Base-by-base conservation (phyloP, 2,113 vertebrate genomes). In the Chiloscyllium plagiosum region DNA sequence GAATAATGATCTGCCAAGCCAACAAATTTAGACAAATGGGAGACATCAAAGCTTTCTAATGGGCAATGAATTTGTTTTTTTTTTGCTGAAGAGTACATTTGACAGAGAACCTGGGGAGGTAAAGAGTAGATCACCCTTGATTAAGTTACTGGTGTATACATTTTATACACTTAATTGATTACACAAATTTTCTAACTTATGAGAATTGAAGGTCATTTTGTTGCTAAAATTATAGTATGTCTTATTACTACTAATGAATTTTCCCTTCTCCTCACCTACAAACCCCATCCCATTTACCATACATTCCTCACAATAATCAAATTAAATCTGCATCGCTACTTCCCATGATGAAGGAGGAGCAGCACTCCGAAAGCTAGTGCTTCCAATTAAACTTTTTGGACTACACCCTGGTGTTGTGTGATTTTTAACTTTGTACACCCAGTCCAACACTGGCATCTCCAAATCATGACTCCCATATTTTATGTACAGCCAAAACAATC, bases 1-100 rank as follows among this genome's bases (percentile, higher is more conserved):
- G 86, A 56, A 56, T 89, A 89, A 89, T 56, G 86, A 89, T 89
- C 26, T 89, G 86, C 86, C 86, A 15, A 33, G 50, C 86, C 86
- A 89, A 61, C 50, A 89, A 89, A 89, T 61, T 56, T 56, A 89
- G 47, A 89, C 50, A 56, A 89, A 61, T 89, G 86, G 50, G 86
- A 52, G 86, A 56, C 13, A 89, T 12, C 50, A 89, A 89, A 56
- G 50, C 12, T 89, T 22, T 56, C 24, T 33, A 22, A 29, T 24
- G 56, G 50, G 50, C 47, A 89, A 3, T 13, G 26, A 52, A 10
- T 89, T 89, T 80, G 78, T 17, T 37, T 80, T 37, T 80, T n/a
- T 42, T n/a, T n/a, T 17, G 26, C 85, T 89, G 86, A 89, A 52
- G 50, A 52, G 22, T 52, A 52, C 50, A 87, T 50, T 33, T 52